Base-by-base conservation (phyloP, 2,888 invertebrate species). In the Cyaniris semiargus region DNA sequence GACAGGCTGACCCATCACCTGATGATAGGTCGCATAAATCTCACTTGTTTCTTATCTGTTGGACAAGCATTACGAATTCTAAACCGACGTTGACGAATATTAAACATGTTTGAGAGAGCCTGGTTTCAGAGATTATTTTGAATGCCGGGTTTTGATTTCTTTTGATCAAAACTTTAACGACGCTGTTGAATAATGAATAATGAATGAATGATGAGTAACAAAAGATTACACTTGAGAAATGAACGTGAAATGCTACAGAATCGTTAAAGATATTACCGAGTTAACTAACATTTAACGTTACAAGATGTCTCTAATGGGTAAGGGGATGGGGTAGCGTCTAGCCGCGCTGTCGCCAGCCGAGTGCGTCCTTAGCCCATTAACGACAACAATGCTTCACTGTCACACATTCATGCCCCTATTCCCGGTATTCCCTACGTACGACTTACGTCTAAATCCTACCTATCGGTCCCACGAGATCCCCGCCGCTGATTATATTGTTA, bases 291-390 rank as follows among this genome's bases (percentile, higher is more conserved):
- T 44, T 44, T 53, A 66, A 66, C 66, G 15, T 66, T 15, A 4
- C 13, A 27, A 66, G 66, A 15, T 31, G 66, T 66, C 15, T 66
- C 27, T 66, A 66, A 66, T 66, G 31, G 66, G 66, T 7, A 27
- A 31, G 27, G 66, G 21, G 31, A 66, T 27, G 60, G 23, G 60
- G 60, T 13, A 66, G 6, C 18, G 66, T 66, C 66, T 66, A 66
- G 66, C 66, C 66, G 31, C 15, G 66, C 66, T 18, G 66, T 31
- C 66, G 66, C 66, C 66, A 66, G 27, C 66, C 27, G 13, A 66
- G 31, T 66, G 66, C 66, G 66, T 66, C 27, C 27, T 66, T 31
- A 66, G 66, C 66, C 66, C 66, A 66, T 66, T 66, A 66, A 66
- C 66, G 66, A 66, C 27, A 66, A 66, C 66, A 66, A 66, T 31